Evolutionary conservation across 1,140 invertebrate genomes (phyloP).

Genomic region (Trachymyrmex septentrionalis): DNA sequence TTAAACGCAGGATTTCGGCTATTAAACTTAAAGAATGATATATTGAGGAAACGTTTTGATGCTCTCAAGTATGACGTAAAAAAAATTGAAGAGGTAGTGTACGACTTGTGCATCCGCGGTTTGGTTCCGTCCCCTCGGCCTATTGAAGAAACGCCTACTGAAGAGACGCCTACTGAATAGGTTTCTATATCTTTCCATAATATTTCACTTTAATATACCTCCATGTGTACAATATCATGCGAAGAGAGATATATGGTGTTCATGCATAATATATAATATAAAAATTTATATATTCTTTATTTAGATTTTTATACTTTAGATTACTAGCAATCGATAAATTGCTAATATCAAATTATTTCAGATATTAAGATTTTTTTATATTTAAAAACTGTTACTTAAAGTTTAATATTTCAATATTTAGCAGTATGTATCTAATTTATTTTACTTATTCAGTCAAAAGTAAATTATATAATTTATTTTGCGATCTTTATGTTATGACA

Average conservation of each 20-base stretch:
- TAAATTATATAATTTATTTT: not conserved
- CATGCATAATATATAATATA: constrained; percentile 12
- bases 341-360: not conserved
- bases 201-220: constrained; percentile 25
- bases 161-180: constrained; percentile 48
- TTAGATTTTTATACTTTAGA: constrained; percentile 27
- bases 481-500: not conserved
- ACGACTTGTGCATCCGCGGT: constrained; percentile 95
- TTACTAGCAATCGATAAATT: not conserved
- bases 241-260: constrained; percentile 13
- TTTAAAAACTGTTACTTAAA: constrained; percentile 10
- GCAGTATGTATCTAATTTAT: not conserved
- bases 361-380: constrained; percentile 4
- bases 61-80: constrained; percentile 97
- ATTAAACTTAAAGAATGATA: constrained; percentile 96
- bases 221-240: not conserved
- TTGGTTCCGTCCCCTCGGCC: constrained; percentile 86
- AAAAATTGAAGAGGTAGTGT: constrained; percentile 98
- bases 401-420: constrained; percentile 1
- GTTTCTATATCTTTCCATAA: constrained; percentile 39
- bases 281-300: constrained; percentile 1
- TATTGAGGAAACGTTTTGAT: constrained; percentile 95
- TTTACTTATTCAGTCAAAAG: not conserved
- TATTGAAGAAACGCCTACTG: constrained; percentile 37
- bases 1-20: constrained; percentile 95